These are phyloP conservation scores for Atrina japonica DNA, from an alignment of 2,888 invertebrate genomes.

Conservation along the genomic window DNA sequence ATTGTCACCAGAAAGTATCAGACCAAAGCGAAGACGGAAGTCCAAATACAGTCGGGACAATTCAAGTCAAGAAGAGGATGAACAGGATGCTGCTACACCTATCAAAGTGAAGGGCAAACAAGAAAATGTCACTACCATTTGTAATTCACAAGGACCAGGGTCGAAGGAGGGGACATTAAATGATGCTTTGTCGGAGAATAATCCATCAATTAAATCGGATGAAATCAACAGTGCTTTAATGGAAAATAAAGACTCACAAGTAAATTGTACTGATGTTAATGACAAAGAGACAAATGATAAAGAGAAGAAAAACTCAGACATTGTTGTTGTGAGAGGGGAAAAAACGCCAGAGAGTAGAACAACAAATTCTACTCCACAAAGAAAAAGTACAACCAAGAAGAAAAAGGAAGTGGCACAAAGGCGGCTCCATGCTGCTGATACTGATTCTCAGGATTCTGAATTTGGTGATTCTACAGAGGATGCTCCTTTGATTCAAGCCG, in stretches of 20 bases:
- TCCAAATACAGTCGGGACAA: neutral
- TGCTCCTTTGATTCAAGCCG: conserved; percentile 16
- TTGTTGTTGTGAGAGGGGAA: conserved; percentile 40
- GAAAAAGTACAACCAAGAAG: conserved; percentile 65
- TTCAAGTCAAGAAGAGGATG: neutral
- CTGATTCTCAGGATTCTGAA: neutral
- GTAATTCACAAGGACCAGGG: too few relatives aligned
- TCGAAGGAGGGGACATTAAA: too few relatives aligned
- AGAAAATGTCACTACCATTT: neutral
- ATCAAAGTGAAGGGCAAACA: neutral
- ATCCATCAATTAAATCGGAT: too few relatives aligned
- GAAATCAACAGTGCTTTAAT: too few relatives aligned
- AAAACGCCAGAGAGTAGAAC: conserved; percentile 60
- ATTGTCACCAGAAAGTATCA: conserved; percentile 39
- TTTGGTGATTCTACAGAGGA: conserved; percentile 30
- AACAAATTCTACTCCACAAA: conserved; percentile 46
- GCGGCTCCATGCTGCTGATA: conserved; percentile 43
- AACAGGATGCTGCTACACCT: conserved; percentile 2
- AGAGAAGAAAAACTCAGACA: neutral
- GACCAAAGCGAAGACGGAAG: conserved; percentile 34
- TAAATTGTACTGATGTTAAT: too few relatives aligned
- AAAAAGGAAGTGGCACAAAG: conserved; percentile 62
- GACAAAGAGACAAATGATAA: neutral
- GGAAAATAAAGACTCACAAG: too few relatives aligned
- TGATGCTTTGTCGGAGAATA: too few relatives aligned